Evolutionary conservation across 2,797 vertebrate genomes (phyloP).

Genomic region (Xenopus petersii): DNA sequence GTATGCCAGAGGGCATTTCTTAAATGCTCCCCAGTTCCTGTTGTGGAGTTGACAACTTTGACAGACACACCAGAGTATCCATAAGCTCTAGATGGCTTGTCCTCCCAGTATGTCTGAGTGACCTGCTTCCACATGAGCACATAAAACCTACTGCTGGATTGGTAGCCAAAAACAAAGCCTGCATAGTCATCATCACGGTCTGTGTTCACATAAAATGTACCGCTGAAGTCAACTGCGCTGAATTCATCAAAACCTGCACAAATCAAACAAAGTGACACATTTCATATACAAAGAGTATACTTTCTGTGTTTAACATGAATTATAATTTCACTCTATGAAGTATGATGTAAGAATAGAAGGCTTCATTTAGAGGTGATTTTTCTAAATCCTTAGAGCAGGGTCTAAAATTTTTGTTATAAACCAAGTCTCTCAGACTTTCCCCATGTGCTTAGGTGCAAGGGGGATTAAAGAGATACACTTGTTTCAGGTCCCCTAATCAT

Average conservation of each 20-base stretch:
- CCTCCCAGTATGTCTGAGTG: constrained; percentile 98
- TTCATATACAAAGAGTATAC: too few species aligned
- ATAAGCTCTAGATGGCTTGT: constrained; percentile 91
- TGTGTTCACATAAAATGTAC: constrained; percentile 96
- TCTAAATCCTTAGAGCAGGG: too few species aligned
- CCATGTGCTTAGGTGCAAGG: too few species aligned
- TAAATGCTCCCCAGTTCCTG: constrained; percentile 88
- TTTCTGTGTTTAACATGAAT: too few species aligned
- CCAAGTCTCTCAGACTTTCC: too few species aligned
- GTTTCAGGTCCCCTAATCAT: too few species aligned
- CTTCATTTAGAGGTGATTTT: too few species aligned
- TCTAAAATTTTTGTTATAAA: too few species aligned
- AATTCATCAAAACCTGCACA: constrained; percentile 89
- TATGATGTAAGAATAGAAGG: too few species aligned
- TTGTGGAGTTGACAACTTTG: constrained; percentile 96
- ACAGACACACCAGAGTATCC: constrained; percentile 95
- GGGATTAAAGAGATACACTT: too few species aligned
- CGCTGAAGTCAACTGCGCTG: constrained; percentile 93
- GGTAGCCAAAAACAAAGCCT: constrained; percentile 95
- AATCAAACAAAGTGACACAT: not conserved
- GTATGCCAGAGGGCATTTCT: constrained; percentile 97
- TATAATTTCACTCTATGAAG: too few species aligned
- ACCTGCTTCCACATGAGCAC: constrained; percentile 99
- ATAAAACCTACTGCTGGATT: constrained; percentile 94
- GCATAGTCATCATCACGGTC: constrained; percentile 97